Conservation (phyloP, 1,140 invertebrate genomes). For the Ptiloglossa arizonensis region DNA sequence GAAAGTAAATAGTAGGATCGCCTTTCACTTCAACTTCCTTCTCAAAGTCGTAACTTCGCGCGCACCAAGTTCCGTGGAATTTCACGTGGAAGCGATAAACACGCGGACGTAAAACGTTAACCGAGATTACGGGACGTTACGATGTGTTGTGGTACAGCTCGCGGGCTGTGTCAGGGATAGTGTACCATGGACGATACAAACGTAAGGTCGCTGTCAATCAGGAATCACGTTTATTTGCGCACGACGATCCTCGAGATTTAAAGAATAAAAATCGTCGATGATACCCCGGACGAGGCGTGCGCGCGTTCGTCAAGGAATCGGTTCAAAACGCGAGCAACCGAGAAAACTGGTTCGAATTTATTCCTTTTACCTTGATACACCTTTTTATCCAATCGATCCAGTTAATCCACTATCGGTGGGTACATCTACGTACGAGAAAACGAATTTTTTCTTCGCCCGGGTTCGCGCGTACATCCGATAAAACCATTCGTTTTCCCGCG, state of each 20-base stretch:
- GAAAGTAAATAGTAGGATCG: neutral
- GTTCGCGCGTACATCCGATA: constrained; percentile 23
- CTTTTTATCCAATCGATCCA: constrained; percentile 47
- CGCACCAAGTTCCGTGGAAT: neutral
- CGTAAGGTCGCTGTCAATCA: too few relatives aligned
- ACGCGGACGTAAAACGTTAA: too few relatives aligned
- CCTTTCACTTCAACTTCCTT: neutral
- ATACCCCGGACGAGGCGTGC: neutral
- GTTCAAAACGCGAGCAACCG: constrained; percentile 19
- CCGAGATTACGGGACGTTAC: too few relatives aligned
- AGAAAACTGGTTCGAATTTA: constrained; percentile 43
- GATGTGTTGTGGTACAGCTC: too few relatives aligned
- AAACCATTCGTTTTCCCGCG: constrained; percentile 4
- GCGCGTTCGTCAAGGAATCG: constrained; percentile 4
- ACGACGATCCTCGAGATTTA: neutral
- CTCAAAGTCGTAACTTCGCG: neutral
- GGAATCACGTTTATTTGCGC: too few relatives aligned
- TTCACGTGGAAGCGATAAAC: too few relatives aligned
- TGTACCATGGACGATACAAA: too few relatives aligned
- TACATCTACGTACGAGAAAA: constrained; percentile 23
- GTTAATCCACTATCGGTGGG: constrained; percentile 42
- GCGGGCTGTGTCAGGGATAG: too few relatives aligned
- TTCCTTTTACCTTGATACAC: constrained; percentile 38
- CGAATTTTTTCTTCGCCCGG: constrained; percentile 32
- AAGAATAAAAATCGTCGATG: constrained; percentile 7